Percentiles rank a stretch among this genome's conserved stretches.
phyloP scores from a whole-genome alignment of 2,113 vertebrate genomes.

The Vidua chalybeata region DNA sequence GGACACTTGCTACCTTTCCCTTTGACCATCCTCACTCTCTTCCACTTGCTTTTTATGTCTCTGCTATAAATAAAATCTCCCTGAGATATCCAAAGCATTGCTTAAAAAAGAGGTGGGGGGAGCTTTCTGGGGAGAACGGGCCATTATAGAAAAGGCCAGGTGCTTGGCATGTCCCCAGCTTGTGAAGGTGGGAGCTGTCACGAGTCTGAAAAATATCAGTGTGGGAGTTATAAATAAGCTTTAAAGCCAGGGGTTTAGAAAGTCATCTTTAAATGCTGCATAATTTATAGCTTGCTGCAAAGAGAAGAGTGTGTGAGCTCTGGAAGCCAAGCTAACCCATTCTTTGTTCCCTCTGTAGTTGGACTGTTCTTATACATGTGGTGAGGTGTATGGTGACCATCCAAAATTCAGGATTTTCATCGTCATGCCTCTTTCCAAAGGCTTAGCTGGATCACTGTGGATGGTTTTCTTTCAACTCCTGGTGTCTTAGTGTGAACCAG shows the following conservation, averaged over 20 bases:
- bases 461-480: not conserved
- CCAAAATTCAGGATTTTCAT: not conserved
- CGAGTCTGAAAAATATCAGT: slow-evolving; percentile 76
- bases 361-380: not conserved
- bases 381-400: not conserved
- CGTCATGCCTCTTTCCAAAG: not conserved
- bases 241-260: slow-evolving; percentile 73
- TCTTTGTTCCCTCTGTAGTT: slow-evolving; percentile 18
- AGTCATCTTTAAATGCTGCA: slow-evolving; percentile 73
- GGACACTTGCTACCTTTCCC: slow-evolving; percentile 1
- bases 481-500: not conserved
- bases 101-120: slow-evolving; percentile 49
- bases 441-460: not conserved
- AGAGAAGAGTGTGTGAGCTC: slow-evolving; percentile 65
- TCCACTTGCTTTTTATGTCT: slow-evolving; percentile 11
- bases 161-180: slow-evolving; percentile 74
- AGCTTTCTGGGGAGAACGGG: slow-evolving; percentile 31
- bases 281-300: slow-evolving; percentile 72
- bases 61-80: slow-evolving; percentile 50
- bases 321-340: slow-evolving; percentile 19
- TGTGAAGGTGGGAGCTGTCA: slow-evolving; percentile 70
- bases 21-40: slow-evolving; percentile 22
- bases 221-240: slow-evolving; percentile 78
- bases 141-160: slow-evolving; percentile 74
- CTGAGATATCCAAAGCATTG: slow-evolving; percentile 20